These are phyloP conservation scores for Diabrotica balteata DNA, from an alignment of 2,888 invertebrate species.

Conservation along the genomic window DNA sequence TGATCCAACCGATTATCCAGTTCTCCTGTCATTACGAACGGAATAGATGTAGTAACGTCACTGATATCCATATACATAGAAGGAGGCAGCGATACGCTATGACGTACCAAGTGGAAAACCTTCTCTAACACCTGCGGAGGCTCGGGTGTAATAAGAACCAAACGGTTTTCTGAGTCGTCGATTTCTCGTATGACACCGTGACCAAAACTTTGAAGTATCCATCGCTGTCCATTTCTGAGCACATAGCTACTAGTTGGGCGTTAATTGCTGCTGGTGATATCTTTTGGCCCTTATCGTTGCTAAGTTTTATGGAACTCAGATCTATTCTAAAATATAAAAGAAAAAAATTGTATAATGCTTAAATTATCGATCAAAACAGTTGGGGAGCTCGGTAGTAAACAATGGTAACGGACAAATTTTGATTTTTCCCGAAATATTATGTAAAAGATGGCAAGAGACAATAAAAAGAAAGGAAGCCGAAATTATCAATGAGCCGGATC, in stretches of 20 bases:
- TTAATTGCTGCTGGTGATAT: constrained; percentile 67
- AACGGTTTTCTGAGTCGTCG: constrained; percentile 64
- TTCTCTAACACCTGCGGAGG: constrained; percentile 57
- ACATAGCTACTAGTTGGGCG: constrained; percentile 73
- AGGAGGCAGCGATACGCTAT: constrained; percentile 53
- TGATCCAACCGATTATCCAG: constrained; percentile 44
- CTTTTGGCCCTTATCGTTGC: constrained; percentile 39
- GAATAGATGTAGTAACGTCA: constrained; percentile 53
- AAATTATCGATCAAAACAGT: too few relatives aligned
- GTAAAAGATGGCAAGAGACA: too few relatives aligned
- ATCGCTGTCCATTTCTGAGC: constrained; percentile 55
- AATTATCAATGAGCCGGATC: too few relatives aligned
- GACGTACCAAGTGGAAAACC: constrained; percentile 64
- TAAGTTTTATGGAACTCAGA: constrained; percentile 60
- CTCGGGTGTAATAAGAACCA: constrained; percentile 74
- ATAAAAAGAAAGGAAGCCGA: too few relatives aligned
- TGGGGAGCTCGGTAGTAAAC: too few relatives aligned
- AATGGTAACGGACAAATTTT: too few relatives aligned
- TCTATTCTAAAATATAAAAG: constrained; percentile 63
- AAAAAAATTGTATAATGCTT: neutral
- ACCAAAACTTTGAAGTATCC: constrained; percentile 69
- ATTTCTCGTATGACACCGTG: constrained; percentile 79
- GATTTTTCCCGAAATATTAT: too few relatives aligned
- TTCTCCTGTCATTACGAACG: constrained; percentile 51
- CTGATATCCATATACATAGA: constrained; percentile 53